phyloP scores from a whole-genome alignment of 1,140 invertebrate genomes.

The Ceratina australensis region DNA sequence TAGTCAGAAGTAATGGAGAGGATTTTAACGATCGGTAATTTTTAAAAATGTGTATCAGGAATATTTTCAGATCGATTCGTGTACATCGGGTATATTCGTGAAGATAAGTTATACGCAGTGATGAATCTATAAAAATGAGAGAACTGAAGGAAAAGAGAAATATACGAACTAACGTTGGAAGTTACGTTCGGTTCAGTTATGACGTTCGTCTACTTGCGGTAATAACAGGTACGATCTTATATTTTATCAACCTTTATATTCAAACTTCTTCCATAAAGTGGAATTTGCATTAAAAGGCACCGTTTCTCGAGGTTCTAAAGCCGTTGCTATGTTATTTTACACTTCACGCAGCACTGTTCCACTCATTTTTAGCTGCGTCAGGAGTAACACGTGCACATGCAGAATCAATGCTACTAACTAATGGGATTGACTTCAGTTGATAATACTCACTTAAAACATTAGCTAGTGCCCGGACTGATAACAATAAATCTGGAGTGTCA shows the following conservation, averaged over 20 bases:
- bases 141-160: not conserved
- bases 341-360: not conserved
- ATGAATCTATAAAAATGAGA: not conserved
- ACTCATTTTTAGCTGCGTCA: not conserved
- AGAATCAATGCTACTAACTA: too few species aligned
- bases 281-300: conserved; percentile 15
- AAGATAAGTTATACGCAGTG: not conserved
- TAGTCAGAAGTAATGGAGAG: not conserved
- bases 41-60: not conserved
- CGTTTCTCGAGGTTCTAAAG: not conserved
- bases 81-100: not conserved
- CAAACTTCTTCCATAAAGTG: not conserved
- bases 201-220: not conserved
- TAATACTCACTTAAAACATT: too few species aligned
- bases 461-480: too few species aligned
- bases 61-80: too few species aligned
- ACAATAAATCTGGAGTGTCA: too few species aligned
- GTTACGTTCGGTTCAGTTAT: not conserved
- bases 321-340: conserved; percentile 5
- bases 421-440: too few species aligned
- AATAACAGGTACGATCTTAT: not conserved
- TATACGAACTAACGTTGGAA: not conserved
- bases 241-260: conserved; percentile 9
- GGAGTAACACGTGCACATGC: too few species aligned
- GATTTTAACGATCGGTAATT: not conserved